Evolutionary conservation across 2,113 vertebrate species (phyloP).

Genomic region (Equus quagga): DNA sequence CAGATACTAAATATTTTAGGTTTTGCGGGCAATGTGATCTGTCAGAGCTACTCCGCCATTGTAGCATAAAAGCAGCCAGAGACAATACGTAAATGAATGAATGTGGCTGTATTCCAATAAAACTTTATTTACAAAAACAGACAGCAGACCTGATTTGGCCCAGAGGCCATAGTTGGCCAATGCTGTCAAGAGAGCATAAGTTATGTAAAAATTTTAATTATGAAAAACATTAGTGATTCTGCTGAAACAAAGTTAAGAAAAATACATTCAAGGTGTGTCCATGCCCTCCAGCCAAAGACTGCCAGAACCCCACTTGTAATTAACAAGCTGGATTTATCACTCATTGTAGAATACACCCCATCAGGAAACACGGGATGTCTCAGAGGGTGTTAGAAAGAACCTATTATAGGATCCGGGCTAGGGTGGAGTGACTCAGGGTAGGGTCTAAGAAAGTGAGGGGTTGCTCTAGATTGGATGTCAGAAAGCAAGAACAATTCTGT

Average conservation of each 20-base stretch:
- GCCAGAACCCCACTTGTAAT: not conserved
- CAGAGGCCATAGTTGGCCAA: not conserved
- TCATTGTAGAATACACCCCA: not conserved
- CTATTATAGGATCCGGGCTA: not conserved
- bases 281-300: not conserved
- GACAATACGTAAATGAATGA: not conserved
- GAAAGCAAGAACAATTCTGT: not conserved
- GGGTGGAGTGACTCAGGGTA: not conserved
- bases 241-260: constrained; percentile 33
- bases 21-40: not conserved
- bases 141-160: not conserved
- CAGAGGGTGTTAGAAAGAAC: not conserved
- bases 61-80: not conserved
- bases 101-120: not conserved
- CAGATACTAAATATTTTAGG: not conserved
- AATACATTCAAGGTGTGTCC: not conserved
- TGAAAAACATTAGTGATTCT: constrained; percentile 20
- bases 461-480: not conserved
- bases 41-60: not conserved
- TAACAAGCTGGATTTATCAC: not conserved
- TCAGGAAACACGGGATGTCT: not conserved
- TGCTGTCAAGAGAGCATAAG: not conserved
- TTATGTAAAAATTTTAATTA: not conserved
- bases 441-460: not conserved
- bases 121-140: not conserved